Conservation (phyloP, 2,888 invertebrate genomes). For the Xestia sexstrigata region DNA sequence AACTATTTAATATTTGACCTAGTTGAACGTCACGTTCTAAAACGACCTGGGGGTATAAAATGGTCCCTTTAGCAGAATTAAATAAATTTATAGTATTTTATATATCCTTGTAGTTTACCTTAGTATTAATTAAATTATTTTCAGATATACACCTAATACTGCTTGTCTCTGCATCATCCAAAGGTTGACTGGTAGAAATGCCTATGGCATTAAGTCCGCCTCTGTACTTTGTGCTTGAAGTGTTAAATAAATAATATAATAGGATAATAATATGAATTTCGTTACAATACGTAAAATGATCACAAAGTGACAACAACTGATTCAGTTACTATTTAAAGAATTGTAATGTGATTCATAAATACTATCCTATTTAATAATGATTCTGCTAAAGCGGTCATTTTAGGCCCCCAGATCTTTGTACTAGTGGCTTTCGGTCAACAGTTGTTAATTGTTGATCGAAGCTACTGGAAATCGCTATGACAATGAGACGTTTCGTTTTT, state of each 20-base stretch:
- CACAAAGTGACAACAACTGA: background rate
- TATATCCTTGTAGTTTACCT: no score
- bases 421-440: no score
- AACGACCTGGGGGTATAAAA: background rate
- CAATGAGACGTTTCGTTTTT: background rate
- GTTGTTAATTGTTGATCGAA: no score
- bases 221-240: no score
- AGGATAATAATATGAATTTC: background rate
- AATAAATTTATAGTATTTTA: no score
- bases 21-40: background rate
- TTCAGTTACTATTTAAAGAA: no score
- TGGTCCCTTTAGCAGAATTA: background rate
- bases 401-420: background rate
- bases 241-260: no score
- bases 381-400: background rate
- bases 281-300: background rate
- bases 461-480: background rate
- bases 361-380: background rate
- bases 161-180: no score
- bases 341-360: background rate
- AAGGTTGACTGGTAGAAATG: no score
- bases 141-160: no score
- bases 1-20: conserved; percentile 2
- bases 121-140: no score
- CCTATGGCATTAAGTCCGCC: no score